Evolutionary conservation across 2,888 invertebrate genomes (phyloP), one percentile per base, ranked within the genome.

Genomic region (Eupithecia centaureata): DNA sequence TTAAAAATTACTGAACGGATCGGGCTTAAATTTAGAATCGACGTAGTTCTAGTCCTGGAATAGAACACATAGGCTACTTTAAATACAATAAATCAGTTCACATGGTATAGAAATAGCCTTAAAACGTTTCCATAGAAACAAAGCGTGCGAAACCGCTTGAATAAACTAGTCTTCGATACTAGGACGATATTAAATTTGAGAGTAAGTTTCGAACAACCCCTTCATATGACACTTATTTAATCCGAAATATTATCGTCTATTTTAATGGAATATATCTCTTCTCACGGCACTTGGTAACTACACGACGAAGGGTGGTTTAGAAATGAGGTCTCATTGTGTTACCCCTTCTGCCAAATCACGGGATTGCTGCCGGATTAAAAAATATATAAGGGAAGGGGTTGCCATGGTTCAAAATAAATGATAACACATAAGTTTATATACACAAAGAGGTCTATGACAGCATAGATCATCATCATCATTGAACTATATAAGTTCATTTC

Each of bases 331-430:
- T 77, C 76, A 82, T 81, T 82, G 85, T 85, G 81, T 81, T 66
- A 82, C 79, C 85, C 86, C 83, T 82, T 83, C 82, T 65, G 74
- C 77, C 38, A 72, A 77, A 82, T 84, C 84, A 84, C 76, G 75
- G 68, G 66, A 71, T 62, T 67, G 42, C 68, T 68, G 60, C 67
- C 66, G 73, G 76, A 80, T 82, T 79, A 79, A 80, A 82, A 82
- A 81, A 75, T 59, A 73, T 59, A 57, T 61, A 59, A 27, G 13
- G 15, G 33, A 56, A 38, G 58, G 67, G 61, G 63, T 30, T 7
- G 13, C n/a, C 47, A 47, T 47, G 18, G 30, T 60, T 30, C 38
- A 25, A 38, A 13, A 22, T 52, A 22, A 10, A 60, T 42, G 35
- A n/a, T 15, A n/a, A 18, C 28, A n/a, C 28, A 27, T 52, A 52